Conservation (phyloP, 2,797 vertebrate species). For the Falco concolor region DNA sequence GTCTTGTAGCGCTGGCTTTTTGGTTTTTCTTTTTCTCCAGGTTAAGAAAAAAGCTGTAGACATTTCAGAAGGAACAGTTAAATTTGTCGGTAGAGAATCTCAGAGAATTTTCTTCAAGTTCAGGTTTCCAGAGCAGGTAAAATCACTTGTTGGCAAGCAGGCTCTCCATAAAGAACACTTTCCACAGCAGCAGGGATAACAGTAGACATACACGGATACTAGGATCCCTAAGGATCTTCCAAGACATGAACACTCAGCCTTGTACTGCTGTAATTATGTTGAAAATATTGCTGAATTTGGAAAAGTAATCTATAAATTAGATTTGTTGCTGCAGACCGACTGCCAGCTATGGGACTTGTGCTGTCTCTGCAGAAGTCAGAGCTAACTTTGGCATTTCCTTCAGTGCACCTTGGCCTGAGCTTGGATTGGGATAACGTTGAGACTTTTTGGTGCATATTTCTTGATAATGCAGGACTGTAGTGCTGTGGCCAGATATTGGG, state of each 20-base stretch:
- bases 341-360: not conserved
- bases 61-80: not conserved
- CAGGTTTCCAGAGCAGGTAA: not conserved
- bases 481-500: not conserved
- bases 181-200: not conserved
- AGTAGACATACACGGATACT: not conserved
- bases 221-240: not conserved
- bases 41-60: not conserved
- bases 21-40: not conserved
- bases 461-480: not conserved
- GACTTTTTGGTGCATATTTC: not conserved
- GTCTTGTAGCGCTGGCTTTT: not conserved
- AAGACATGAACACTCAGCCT: not conserved
- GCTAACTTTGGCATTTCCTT: not conserved
- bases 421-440: not conserved
- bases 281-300: constrained; percentile 45
- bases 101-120: not conserved
- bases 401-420: not conserved
- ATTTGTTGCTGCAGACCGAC: not conserved
- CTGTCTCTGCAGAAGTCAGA: constrained; percentile 3
- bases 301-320: constrained; percentile 14
- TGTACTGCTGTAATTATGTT: not conserved
- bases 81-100: not conserved
- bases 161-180: not conserved
- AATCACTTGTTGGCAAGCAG: not conserved